A percentile compares a stretch with the other conserved stretches of the same genome.
phyloP scores from a whole-genome alignment of 2,113 vertebrate species.

The Clarias gariepinus region DNA sequence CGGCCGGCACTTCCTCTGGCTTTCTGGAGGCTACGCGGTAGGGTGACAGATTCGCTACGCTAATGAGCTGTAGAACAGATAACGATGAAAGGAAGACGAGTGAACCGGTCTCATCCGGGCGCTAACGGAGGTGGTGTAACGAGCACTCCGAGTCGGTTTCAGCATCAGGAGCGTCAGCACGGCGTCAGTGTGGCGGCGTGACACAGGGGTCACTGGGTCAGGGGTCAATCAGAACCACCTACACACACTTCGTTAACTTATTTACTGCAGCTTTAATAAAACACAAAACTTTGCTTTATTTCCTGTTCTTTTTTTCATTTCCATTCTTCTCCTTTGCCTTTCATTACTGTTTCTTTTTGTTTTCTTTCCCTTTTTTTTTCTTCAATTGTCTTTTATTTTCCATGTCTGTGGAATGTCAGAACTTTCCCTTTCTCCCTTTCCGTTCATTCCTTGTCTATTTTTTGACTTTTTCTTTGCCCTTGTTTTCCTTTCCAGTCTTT shows the following conservation, averaged over 20 bases:
- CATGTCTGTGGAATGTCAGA: no score
- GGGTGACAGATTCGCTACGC: slow-evolving; percentile 6
- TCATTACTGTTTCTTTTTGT: not conserved
- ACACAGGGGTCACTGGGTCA: not conserved
- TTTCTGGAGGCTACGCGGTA: slow-evolving; percentile 23
- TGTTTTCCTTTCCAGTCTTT: not conserved
- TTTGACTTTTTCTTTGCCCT: not conserved
- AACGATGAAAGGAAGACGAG: not conserved
- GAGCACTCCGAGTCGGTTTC: not conserved
- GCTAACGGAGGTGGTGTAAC: not conserved
- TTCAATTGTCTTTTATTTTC: not conserved
- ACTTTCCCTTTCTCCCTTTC: no score
- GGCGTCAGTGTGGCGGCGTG: not conserved
- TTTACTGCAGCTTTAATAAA: no score
- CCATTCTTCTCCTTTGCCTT: not conserved
- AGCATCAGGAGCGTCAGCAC: not conserved
- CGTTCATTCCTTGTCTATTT: not conserved
- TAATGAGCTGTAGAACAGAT: slow-evolving; percentile 13
- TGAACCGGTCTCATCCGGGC: not conserved
- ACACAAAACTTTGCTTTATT: not conserved
- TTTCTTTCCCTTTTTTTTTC: not conserved
- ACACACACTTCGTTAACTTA: not conserved
- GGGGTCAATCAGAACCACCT: not conserved
- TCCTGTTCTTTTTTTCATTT: not conserved
- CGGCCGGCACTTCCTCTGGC: slow-evolving; percentile 37